Evolutionary conservation across 2,113 vertebrate genomes (phyloP), one percentile per base, ranked within the genome.

Genomic region (Cynopterus brachyotis): DNA sequence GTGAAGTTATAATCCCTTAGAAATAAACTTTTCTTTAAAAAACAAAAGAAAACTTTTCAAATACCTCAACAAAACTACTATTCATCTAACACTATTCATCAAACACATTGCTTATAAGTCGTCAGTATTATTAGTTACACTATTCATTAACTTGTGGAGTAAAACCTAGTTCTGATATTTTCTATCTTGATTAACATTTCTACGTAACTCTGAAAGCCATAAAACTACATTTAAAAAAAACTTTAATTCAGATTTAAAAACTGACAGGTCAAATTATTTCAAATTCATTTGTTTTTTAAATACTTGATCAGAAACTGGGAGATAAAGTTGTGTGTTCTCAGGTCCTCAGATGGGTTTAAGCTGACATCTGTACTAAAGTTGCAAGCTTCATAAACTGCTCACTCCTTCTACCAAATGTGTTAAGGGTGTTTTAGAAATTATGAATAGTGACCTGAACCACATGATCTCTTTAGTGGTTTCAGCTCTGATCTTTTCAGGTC

Each of bases 211-310:
- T 62, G 35, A 73, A 75, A 67, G 15, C 76, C 53, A 66, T 35
- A 78, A 69, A 79, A 94, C 30, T 69, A 22, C 17, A 78, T 82
- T 66, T 16, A 3, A 55, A 57, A 84, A 69, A 90, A 35, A 35
- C 24, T 64, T 60, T 76, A 45, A 62, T 95, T 83, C 75, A 92
- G 30, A 95, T 73, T 91, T 40, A 72, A 70, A 92, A 95, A 94
- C 5, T 2, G 73, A 83, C 32, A 4, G 16, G 11, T 67, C 13
- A 76, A 72, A 59, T 67, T 59, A 82, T 69, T 53, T 16, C 42
- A 35, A 62, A 89, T 9, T 62, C 22, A 50, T 86, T 83, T 30
- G 17, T 15, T 47, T 82, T 91, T 86, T 76, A 91, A 70, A 62
- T 55, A 69, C 30, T 30, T 81, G 47, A 59, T 79, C 50, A 80